Evolutionary conservation across 2,888 invertebrate species (phyloP).

Genomic region (Charanyca ferruginea): DNA sequence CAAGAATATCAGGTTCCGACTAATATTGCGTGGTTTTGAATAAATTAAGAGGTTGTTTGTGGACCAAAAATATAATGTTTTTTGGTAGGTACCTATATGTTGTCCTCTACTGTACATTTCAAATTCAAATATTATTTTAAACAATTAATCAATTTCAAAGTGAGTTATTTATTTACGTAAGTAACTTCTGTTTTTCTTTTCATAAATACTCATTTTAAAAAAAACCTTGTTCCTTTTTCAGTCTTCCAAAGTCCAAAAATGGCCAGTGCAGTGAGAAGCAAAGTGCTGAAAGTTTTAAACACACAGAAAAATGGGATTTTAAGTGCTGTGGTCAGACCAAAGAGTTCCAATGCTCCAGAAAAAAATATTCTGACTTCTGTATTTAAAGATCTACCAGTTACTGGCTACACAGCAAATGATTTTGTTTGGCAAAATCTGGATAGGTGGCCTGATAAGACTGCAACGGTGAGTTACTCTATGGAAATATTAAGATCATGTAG

Average conservation of each 20-base stretch:
- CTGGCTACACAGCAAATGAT: conserved; percentile 90
- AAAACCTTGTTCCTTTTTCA: conserved; percentile 30
- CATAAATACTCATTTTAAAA: background rate
- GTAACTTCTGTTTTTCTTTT: background rate
- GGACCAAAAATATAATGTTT: background rate
- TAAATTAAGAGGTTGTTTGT: conserved; percentile 1
- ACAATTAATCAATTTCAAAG: too few relatives aligned
- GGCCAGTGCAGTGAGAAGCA: conserved; percentile 52
- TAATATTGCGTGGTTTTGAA: conserved; percentile 1
- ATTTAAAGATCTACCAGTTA: conserved; percentile 84
- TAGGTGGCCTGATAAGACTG: conserved; percentile 93
- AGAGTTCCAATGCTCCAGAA: conserved; percentile 69
- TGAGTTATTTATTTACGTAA: too few relatives aligned
- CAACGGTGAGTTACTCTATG: conserved; percentile 92
- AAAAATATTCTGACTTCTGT: conserved; percentile 86
- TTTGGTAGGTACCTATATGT: conserved; percentile 1
- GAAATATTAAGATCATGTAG: background rate
- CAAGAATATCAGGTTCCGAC: background rate
- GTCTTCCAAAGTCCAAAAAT: conserved; percentile 31
- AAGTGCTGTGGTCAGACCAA: conserved; percentile 54
- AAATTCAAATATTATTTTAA: too few relatives aligned
- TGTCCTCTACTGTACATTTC: too few relatives aligned
- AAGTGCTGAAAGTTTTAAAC: conserved; percentile 45
- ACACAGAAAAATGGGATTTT: conserved; percentile 50
- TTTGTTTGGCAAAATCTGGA: conserved; percentile 92